Base-by-base conservation (phyloP, 2,113 vertebrate genomes). In the Leucopsar rothschildi region DNA sequence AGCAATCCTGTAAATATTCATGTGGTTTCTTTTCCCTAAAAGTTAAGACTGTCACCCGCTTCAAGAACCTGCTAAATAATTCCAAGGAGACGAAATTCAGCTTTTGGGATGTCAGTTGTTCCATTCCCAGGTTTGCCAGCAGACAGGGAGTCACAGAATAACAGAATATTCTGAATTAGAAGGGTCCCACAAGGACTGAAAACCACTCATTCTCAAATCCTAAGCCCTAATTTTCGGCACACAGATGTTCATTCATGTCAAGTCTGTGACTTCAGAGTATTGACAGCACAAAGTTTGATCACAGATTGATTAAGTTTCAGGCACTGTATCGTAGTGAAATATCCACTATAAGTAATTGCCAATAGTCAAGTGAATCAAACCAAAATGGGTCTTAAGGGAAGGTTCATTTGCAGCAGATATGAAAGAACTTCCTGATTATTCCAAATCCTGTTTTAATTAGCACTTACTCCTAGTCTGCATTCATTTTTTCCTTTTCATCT, bases 371-470 rank as follows among this genome's bases (percentile, higher is more conserved):
- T 69, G 66, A 90, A 61, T 75, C 56, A 89, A 66, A 77, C n/a
- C 7, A 86, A 90, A 96, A 73, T 11, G 25, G 14, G 6, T 50
- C 49, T 71, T 66, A 68, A 91, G 71, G 75, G 29, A 73, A 39
- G 24, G 19, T 55, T 37, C 53, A 81, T 71, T 14, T 28, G 19
- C 37, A 85, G 55, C 49, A 93, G 85, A 65, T 57, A 80, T 11
- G n/a, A 92, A 92, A 92, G 5, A 61, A 61, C 84, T 85, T 77
- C 5, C 28, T 76, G 49, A 71, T 87, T 86, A 71, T n/a, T 88
- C 28, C 22, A 95, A 93, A 95, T 90, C 35, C 72, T 66, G 55
- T 71, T 94, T 96, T 95, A 97, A 94, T 95, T 93, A 93, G 89
- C 86, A 82, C 19, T 87, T 91, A 50, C 44, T 63, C 35, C 42